Evolutionary conservation across 2,888 invertebrate genomes (phyloP), one percentile per base, ranked within the genome.

Genomic region (Buathra laborator): DNA sequence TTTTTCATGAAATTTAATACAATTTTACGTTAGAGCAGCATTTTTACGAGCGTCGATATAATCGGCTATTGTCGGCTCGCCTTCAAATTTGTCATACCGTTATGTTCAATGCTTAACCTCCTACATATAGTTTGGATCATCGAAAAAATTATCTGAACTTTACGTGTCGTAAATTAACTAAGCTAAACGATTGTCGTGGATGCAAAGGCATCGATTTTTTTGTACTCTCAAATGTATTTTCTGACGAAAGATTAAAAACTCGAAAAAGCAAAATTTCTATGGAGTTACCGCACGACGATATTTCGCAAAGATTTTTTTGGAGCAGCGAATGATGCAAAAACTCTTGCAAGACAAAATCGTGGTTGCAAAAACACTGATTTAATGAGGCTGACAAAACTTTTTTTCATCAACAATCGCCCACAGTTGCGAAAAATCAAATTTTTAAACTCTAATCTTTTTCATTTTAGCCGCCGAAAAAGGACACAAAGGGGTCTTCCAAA

Each of bases 401-500:
- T 9, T 12, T n/a, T 10, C 2, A 29, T 48, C 10, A 0, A 14
- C 5, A 9, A 5, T 9, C 76, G 9, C 16, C 3, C 12, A 16
- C 5, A 10, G 37, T 19, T 10, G 14, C 9, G 0, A 29, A 16
- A 53, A 19, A 75, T n/a, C 24, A 64, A 32, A 64, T 72, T 66
- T 14, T 72, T 68, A 29, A 79, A 24, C 64, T 82, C 67, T 74
- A 19, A 72, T 56, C 72, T 44, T 87, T 67, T 77, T 85, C 70
- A 85, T 89, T 96, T 90, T 94, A 98, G 98, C 98, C 98, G 94
- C 98, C 98, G 90, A 98, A 98, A 94, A 98, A 98, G 96, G 98
- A 98, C 95, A 95, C 98, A 19, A 98, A 98, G 95, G 96, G 97
- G 92, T 97, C 97, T 94, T 97, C 98, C 86, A 98, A 98, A 94